A percentile compares a stretch with the other conserved stretches of the same genome.
These are phyloP conservation scores for Plagodis pulveraria DNA, from an alignment of 2,888 invertebrate species.

Conservation along the genomic window DNA sequence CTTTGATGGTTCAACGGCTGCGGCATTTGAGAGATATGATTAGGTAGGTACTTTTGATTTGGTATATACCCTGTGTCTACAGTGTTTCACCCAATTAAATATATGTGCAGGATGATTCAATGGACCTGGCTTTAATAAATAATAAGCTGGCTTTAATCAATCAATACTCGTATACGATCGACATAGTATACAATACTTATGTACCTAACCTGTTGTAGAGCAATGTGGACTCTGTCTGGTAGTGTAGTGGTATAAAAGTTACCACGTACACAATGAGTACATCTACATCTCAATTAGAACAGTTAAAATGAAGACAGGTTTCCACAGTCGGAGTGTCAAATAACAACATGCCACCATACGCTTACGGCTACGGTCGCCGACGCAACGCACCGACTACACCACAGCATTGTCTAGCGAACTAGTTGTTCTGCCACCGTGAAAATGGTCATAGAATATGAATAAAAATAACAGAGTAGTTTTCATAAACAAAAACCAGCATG, in stretches of 20 bases:
- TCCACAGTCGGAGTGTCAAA: conserved; percentile 26
- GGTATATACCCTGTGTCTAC: no score
- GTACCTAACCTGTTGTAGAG: no score
- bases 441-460: conserved; percentile 11
- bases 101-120: no score
- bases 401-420: conserved; percentile 34
- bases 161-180: no score
- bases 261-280: background rate
- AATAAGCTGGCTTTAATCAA: no score
- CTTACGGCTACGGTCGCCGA: conserved; percentile 14
- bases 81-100: no score
- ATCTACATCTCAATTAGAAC: conserved; percentile 4
- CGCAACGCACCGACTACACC: conserved; percentile 21
- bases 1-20: conserved; percentile 33
- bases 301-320: conserved; percentile 24
- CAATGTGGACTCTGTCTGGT: no score
- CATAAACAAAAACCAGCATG: background rate
- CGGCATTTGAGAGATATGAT: conserved; percentile 34
- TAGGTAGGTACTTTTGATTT: background rate
- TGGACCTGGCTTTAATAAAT: no score
- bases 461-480: conserved; percentile 8
- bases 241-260: no score
- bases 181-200: no score
- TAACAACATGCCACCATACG: conserved; percentile 22
- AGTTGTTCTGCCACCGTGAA: conserved; percentile 33